Evolutionary conservation across 2,113 vertebrate species (phyloP).

Genomic region (Camarhynchus parvulus): DNA sequence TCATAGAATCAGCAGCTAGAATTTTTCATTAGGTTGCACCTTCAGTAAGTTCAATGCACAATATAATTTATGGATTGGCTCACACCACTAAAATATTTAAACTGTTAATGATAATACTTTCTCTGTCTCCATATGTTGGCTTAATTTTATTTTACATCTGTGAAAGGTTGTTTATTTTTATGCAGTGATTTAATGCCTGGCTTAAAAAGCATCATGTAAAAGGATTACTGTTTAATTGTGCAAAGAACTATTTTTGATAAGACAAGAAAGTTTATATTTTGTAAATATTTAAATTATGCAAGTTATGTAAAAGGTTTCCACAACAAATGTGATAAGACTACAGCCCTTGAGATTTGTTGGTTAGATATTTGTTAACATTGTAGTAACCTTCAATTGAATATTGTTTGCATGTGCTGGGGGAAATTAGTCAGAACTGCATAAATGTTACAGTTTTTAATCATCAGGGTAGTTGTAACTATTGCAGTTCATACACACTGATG

Average conservation of each 20-base stretch:
- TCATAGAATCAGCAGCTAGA: background rate
- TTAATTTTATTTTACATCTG: slow-evolving; percentile 23
- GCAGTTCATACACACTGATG: slow-evolving; percentile 18
- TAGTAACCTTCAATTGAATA: slow-evolving; percentile 1
- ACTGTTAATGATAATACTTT: background rate
- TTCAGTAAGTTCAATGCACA: background rate
- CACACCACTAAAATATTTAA: slow-evolving; percentile 15
- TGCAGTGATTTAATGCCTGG: slow-evolving; percentile 34
- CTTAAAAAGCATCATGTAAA: slow-evolving; percentile 45
- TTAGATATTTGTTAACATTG: slow-evolving; percentile 34
- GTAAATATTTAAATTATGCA: slow-evolving; percentile 87
- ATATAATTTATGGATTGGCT: background rate
- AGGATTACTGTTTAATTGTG: slow-evolving; percentile 63
- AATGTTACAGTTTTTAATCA: background rate
- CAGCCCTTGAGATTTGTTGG: slow-evolving; percentile 17
- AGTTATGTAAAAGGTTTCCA: slow-evolving; percentile 55
- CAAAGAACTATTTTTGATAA: slow-evolving; percentile 76
- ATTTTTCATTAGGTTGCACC: background rate
- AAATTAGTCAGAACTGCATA: slow-evolving; percentile 38
- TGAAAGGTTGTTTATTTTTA: slow-evolving; percentile 33
- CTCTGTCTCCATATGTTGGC: background rate
- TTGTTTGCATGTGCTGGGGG: slow-evolving; percentile 23
- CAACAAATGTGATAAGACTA: slow-evolving; percentile 47
- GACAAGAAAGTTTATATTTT: slow-evolving; percentile 77
- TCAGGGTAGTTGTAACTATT: slow-evolving; percentile 29